A percentile compares a stretch with the other conserved stretches of the same genome.
Evolutionary conservation across 2,113 vertebrate species (phyloP).

Genomic region (Pseudopipra pipra): DNA sequence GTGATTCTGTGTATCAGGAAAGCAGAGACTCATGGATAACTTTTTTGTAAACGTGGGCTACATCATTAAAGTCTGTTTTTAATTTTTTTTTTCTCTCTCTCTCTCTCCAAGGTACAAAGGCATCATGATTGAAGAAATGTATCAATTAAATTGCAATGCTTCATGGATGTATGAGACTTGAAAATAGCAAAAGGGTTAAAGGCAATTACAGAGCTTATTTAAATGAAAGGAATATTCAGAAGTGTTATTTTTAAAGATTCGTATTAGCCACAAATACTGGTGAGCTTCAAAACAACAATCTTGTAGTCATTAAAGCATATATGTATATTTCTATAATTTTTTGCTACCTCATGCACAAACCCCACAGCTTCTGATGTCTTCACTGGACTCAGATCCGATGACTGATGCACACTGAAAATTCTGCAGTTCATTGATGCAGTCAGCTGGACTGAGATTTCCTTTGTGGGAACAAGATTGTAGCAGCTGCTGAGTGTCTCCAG

Average conservation of each 20-base stretch:
- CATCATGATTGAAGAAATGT: neutral
- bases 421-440: neutral
- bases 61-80: neutral
- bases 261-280: neutral
- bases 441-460: neutral
- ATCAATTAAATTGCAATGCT: neutral
- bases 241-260: neutral
- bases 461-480: neutral
- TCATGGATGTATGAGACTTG: neutral
- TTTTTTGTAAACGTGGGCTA: neutral
- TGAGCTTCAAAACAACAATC: neutral
- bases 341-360: conserved; percentile 29
- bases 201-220: neutral
- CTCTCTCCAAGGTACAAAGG: conserved; percentile 22
- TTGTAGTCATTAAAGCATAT: neutral
- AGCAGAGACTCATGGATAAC: neutral
- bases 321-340: neutral
- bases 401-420: neutral
- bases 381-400: neutral
- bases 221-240: neutral
- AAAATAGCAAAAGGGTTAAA: neutral
- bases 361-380: neutral
- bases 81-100: neutral
- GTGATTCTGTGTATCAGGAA: neutral
- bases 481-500: neutral